A percentile compares a stretch with the other conserved stretches of the same genome.
phyloP scores from a whole-genome alignment of 2,888 invertebrate species.

The Syritta pipiens region DNA sequence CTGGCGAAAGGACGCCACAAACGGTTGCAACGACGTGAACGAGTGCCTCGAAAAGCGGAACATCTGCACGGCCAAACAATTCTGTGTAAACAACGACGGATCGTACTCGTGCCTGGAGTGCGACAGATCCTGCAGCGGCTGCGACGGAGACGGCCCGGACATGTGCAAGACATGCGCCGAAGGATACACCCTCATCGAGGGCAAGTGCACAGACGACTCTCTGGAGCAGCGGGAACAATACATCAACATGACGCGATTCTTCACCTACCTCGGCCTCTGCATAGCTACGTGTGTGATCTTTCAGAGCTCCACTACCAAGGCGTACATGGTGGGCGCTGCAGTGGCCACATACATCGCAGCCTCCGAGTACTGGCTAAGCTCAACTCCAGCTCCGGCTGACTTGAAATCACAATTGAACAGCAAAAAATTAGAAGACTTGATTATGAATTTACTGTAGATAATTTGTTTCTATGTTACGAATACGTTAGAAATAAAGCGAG shows the following conservation, averaged over 20 bases:
- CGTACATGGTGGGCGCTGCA: slow-evolving; percentile 88
- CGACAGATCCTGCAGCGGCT: slow-evolving; percentile 90
- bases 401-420: slow-evolving; percentile 76
- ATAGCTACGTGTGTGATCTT: slow-evolving; percentile 92
- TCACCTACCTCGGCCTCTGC: slow-evolving; percentile 91
- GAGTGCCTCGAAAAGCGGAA: slow-evolving; percentile 85
- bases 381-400: slow-evolving; percentile 73
- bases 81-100: slow-evolving; percentile 94
- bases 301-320: slow-evolving; percentile 87
- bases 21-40: slow-evolving; percentile 92
- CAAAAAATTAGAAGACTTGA: slow-evolving; percentile 78
- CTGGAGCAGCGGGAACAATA: slow-evolving; percentile 81
- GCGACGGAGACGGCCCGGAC: slow-evolving; percentile 94
- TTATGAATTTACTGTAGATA: slow-evolving; percentile 77
- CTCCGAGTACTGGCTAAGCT: slow-evolving; percentile 87
- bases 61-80: slow-evolving; percentile 84
- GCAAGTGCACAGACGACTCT: slow-evolving; percentile 84
- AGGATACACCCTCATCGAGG: slow-evolving; percentile 86
- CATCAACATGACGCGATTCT: slow-evolving; percentile 85
- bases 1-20: slow-evolving; percentile 85
- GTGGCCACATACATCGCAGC: slow-evolving; percentile 91
- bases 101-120: slow-evolving; percentile 88
- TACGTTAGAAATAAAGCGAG: slow-evolving; percentile 32
- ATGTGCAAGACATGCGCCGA: slow-evolving; percentile 91
- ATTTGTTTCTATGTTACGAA: neutral